These are phyloP conservation scores for Salarias fasciatus DNA, from an alignment of 2,797 vertebrate species.

Conservation along the genomic window DNA sequence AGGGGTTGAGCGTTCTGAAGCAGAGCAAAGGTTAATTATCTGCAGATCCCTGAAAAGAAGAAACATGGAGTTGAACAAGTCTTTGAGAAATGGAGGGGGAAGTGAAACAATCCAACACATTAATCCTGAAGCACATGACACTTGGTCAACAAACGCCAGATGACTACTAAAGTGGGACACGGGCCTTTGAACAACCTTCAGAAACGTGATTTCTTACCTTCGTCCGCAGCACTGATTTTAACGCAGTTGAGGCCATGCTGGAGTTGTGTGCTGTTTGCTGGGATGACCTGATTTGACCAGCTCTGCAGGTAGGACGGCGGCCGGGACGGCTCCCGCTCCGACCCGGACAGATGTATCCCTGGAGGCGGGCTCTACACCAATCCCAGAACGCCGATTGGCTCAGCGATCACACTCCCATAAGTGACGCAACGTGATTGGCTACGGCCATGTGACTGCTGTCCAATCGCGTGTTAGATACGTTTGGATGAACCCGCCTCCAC, in stretches of 20 bases:
- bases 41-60: neutral
- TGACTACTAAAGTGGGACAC: too few species aligned
- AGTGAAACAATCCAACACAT: too few species aligned
- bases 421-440: slow-evolving; percentile 45
- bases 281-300: slow-evolving; percentile 1
- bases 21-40: neutral
- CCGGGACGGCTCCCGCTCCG: neutral
- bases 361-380: slow-evolving; percentile 32
- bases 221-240: slow-evolving; percentile 72
- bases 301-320: slow-evolving; percentile 13
- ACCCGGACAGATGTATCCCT: neutral
- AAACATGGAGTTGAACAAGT: neutral
- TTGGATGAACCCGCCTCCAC: slow-evolving; percentile 20
- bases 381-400: slow-evolving; percentile 37
- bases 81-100: neutral
- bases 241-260: slow-evolving; percentile 77
- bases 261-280: neutral
- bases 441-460: accelerated
- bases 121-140: slow-evolving; percentile 35
- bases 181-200: too few species aligned
- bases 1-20: neutral
- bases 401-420: slow-evolving; percentile 7
- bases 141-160: slow-evolving; percentile 41
- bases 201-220: slow-evolving; percentile 67
- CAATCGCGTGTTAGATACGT: slow-evolving; percentile 31